phyloP scores from a whole-genome alignment of 2,888 invertebrate genomes.

The Drosophila anomalipes region DNA sequence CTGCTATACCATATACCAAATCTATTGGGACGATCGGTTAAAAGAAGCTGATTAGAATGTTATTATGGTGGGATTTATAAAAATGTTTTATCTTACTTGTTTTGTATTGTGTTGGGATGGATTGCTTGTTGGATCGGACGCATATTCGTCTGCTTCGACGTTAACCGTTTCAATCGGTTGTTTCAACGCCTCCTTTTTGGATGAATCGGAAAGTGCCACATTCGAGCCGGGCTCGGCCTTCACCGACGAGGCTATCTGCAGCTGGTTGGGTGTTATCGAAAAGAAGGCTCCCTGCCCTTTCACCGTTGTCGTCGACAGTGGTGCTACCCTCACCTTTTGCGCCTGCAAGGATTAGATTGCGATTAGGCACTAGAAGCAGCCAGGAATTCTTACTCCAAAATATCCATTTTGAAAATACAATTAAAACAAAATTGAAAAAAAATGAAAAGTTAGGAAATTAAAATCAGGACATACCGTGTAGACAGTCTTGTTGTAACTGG shows the following conservation, averaged over 20 bases:
- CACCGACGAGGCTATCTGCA: slow-evolving; percentile 79
- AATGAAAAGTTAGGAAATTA: neutral
- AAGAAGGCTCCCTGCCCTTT: slow-evolving; percentile 81
- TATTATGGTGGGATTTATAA: neutral
- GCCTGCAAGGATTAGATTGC: slow-evolving; percentile 38
- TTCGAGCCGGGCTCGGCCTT: slow-evolving; percentile 84
- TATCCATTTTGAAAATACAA: neutral
- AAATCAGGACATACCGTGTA: slow-evolving; percentile 44
- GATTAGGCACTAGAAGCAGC: neutral
- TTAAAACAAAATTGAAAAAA: neutral
- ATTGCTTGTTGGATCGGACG: slow-evolving; percentile 71
- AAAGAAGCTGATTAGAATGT: neutral
- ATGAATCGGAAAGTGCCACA: slow-evolving; percentile 87
- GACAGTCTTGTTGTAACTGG: slow-evolving; percentile 59
- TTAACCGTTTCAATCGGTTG: slow-evolving; percentile 84
- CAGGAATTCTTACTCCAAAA: neutral
- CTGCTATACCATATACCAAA: neutral
- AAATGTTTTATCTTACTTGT: slow-evolving; percentile 33
- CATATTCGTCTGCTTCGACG: slow-evolving; percentile 72
- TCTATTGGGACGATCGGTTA: neutral
- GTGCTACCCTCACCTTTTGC: slow-evolving; percentile 71
- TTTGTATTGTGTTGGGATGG: slow-evolving; percentile 56
- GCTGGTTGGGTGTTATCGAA: slow-evolving; percentile 76
- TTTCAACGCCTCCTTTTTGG: slow-evolving; percentile 86
- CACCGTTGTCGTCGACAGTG: slow-evolving; percentile 43